Conservation (phyloP, 2,888 invertebrate genomes). For the Polyommatus icarus region DNA sequence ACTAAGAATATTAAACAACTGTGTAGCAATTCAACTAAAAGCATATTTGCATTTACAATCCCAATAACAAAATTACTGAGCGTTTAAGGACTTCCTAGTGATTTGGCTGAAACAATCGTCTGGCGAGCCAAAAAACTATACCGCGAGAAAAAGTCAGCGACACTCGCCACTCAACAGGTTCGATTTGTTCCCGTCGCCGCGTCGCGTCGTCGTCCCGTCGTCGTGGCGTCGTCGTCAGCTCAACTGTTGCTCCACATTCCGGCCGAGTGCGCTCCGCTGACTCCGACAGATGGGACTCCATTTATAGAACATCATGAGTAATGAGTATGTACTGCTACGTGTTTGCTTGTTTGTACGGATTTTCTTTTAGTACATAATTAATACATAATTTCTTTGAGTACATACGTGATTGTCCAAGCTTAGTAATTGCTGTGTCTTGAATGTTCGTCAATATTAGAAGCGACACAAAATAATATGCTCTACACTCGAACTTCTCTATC, state of each 20-base stretch:
- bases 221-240: not conserved
- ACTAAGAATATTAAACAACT: no score
- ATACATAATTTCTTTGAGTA: no score
- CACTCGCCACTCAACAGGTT: not conserved
- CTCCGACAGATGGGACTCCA: not conserved
- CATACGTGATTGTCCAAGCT: no score
- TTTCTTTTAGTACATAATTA: no score
- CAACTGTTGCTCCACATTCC: slow-evolving; percentile 19
- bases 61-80: not conserved
- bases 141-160: not conserved
- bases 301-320: not conserved
- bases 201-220: not conserved
- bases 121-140: not conserved
- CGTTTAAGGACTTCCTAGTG: not conserved
- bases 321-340: not conserved
- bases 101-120: not conserved
- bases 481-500: no score
- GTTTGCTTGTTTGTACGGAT: not conserved
- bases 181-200: not conserved
- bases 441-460: no score
- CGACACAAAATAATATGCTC: no score
- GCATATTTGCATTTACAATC: not conserved
- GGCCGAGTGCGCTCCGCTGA: slow-evolving; percentile 5
- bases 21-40: not conserved
- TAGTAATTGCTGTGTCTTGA: no score